phyloP scores from a whole-genome alignment of 2,888 invertebrate species.

The Lasioglossum lativentre region DNA sequence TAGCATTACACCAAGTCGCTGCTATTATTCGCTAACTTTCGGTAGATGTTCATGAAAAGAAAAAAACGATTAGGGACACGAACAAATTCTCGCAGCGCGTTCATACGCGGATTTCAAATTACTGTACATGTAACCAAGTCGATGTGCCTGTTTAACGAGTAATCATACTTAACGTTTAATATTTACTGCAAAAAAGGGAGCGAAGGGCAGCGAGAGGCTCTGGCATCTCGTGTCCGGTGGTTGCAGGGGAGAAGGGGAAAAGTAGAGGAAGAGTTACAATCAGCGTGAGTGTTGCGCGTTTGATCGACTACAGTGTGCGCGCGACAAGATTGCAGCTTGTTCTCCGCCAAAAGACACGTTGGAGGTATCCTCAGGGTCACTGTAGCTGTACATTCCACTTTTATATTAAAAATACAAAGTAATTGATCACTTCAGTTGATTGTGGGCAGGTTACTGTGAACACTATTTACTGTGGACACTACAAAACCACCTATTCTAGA shows the following conservation, averaged over 20 bases:
- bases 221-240: slow-evolving; percentile 12
- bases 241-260: neutral
- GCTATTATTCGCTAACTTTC: slow-evolving; percentile 18
- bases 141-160: slow-evolving; percentile 83
- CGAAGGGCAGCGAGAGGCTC: slow-evolving; percentile 30
- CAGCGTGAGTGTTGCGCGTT: slow-evolving; percentile 66
- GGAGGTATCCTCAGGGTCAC: neutral
- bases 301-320: slow-evolving; percentile 26
- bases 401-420: neutral
- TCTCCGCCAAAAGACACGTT: neutral
- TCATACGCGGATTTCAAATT: neutral
- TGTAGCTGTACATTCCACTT: neutral
- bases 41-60: neutral
- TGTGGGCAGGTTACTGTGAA: neutral
- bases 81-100: slow-evolving; percentile 42
- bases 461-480: neutral
- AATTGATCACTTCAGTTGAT: neutral
- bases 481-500: neutral
- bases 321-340: neutral
- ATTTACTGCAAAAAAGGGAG: slow-evolving; percentile 56
- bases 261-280: slow-evolving; percentile 55
- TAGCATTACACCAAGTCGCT: slow-evolving; percentile 21
- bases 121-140: slow-evolving; percentile 78
- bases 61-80: neutral
- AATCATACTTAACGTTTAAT: slow-evolving; percentile 74